Percentiles rank a stretch among this genome's conserved stretches.
These are phyloP conservation scores for Camponotus floridanus DNA, from an alignment of 1,140 invertebrate genomes.

Conservation along the genomic window DNA sequence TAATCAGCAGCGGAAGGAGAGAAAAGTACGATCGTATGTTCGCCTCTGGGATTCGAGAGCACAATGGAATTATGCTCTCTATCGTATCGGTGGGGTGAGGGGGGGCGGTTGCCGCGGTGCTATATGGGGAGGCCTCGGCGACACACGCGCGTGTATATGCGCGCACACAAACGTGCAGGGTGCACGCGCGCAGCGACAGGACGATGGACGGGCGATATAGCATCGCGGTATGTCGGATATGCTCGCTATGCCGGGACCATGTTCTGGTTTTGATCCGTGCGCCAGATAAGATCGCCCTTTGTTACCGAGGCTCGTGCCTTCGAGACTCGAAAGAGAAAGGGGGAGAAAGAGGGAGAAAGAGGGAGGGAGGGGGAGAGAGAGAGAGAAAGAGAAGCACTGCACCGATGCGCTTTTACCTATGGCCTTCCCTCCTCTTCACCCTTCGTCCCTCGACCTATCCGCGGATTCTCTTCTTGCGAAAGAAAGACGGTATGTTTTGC, in stretches of 20 bases:
- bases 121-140: constrained; percentile 30
- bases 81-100: constrained; percentile 47
- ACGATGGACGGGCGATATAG: constrained; percentile 64
- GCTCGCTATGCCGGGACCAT: constrained; percentile 81
- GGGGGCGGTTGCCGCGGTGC: constrained; percentile 10
- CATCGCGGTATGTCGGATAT: constrained; percentile 83
- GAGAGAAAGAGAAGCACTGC: constrained; percentile 59
- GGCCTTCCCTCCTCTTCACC: constrained; percentile 49
- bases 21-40: constrained; percentile 14
- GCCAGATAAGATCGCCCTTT: constrained; percentile 79
- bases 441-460: constrained; percentile 22
- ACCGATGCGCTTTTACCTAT: constrained; percentile 68
- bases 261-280: constrained; percentile 84
- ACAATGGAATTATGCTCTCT: constrained; percentile 65
- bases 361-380: constrained; percentile 45
- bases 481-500: neutral
- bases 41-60: constrained; percentile 31
- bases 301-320: constrained; percentile 84
- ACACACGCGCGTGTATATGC: constrained; percentile 26
- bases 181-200: constrained; percentile 56
- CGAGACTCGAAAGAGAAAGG: constrained; percentile 70
- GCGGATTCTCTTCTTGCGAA: constrained; percentile 9
- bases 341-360: constrained; percentile 19
- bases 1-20: constrained; percentile 57
- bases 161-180: constrained; percentile 46